Evolutionary conservation across 2,888 invertebrate species (phyloP), one percentile per base, ranked within the genome.

Genomic region (Scaptomyza cyrtandrae): DNA sequence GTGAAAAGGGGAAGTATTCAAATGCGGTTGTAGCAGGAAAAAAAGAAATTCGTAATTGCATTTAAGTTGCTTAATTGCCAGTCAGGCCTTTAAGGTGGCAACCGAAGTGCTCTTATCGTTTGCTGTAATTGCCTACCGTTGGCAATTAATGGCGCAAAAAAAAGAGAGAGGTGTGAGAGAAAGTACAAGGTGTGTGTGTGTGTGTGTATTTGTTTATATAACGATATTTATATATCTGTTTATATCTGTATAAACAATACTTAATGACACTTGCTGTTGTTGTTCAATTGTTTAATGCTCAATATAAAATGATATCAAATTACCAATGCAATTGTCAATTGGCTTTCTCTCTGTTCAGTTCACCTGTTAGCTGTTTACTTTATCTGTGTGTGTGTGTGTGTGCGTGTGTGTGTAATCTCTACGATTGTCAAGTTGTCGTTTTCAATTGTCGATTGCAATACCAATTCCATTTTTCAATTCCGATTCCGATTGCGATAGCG

Each of bases 41-140:
- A 45, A 41, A 49, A 41, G 10, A 37, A 63, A 61, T 56, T 67
- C 46, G 44, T 75, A 59, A 81, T 79, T 79, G 71, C 69, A 68
- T 63, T 60, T 71, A 74, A 75, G 66, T 74, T 70, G 63, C 59
- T 64, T 80, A 78, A 80, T 80, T 76, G 78, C 56, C 70, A 56
- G 65, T 43, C n/a, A 70, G 54, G 37, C 31, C 44, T 65, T 50
- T 33, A 31, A 50, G 58, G 52, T 58, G 50, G 52, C 31, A 43
- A 43, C 14, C 27, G 14, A 52, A 52, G 52, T 39, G 52, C 52
- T 27, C 14, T 52, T 39, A 52, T 41, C 39, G 52, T 39, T 39
- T 39, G 39, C 37, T 27, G 37, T 50, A 50, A 24, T 50, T 50
- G 49, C 24, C 35, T 6, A 52, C 24, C 50, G 37, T 24, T 27